Evolutionary conservation across 2,888 invertebrate genomes (phyloP).

Genomic region (Drosophila vallismaia): DNA sequence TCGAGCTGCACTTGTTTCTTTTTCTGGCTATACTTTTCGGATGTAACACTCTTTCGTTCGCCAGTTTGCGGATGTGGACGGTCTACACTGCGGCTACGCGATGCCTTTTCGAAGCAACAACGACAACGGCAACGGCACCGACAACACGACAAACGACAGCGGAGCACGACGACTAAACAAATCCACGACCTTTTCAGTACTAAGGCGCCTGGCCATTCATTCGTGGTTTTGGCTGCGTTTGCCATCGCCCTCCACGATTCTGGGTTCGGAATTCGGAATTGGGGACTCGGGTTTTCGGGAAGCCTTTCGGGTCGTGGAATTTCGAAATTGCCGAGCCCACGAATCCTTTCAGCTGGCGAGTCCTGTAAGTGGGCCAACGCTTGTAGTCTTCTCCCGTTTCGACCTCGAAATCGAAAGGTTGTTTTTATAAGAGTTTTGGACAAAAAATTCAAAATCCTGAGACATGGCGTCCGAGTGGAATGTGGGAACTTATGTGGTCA

Average conservation of each 20-base stretch:
- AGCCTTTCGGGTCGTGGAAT: slow-evolving; percentile 18
- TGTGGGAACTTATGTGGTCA: slow-evolving; percentile 16
- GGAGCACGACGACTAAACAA: slow-evolving; percentile 81
- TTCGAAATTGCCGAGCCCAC: slow-evolving; percentile 31
- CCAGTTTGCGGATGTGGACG: slow-evolving; percentile 32
- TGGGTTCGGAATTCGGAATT: slow-evolving; percentile 12
- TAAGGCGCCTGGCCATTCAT: slow-evolving; percentile 81
- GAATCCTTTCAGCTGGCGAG: slow-evolving; percentile 10
- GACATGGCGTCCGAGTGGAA: not conserved
- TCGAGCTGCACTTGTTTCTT: slow-evolving; percentile 31
- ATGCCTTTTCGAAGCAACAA: slow-evolving; percentile 14
- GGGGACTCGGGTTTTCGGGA: slow-evolving; percentile 20
- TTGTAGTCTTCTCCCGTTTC: slow-evolving; percentile 2
- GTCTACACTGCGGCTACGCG: slow-evolving; percentile 37
- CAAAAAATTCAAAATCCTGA: not conserved
- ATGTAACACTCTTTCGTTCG: slow-evolving; percentile 15
- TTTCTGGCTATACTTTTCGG: not conserved
- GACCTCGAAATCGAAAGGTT: slow-evolving; percentile 21
- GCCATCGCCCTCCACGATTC: slow-evolving; percentile 38
- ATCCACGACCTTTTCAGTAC: slow-evolving; percentile 84
- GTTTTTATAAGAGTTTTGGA: slow-evolving; percentile 9
- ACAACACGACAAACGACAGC: slow-evolving; percentile 42
- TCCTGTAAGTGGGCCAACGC: slow-evolving; percentile 64
- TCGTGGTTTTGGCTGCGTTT: slow-evolving; percentile 58
- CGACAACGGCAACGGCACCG: slow-evolving; percentile 25